Conservation (phyloP, 1,140 invertebrate genomes). For the Pararge aegeria region DNA sequence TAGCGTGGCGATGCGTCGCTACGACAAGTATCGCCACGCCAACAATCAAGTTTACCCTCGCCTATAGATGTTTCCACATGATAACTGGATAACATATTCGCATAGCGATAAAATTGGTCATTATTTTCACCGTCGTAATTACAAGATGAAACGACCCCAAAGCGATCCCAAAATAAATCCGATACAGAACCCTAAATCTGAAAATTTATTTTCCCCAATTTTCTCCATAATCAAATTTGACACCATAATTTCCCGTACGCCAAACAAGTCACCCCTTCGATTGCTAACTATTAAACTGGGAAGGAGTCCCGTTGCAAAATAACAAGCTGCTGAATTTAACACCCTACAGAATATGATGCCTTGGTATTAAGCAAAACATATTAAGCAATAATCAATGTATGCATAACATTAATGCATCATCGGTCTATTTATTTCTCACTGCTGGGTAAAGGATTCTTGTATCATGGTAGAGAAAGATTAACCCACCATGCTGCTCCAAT, state of each 20-base stretch:
- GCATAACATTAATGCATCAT: background rate
- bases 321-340: background rate
- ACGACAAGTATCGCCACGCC: no score
- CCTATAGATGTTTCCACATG: no score
- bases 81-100: no score
- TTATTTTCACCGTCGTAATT: no score
- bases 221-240: conserved; percentile 2
- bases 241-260: conserved; percentile 3
- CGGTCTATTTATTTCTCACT: background rate
- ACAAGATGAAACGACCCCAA: background rate
- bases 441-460: no score
- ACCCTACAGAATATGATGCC: background rate
- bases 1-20: no score
- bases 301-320: conserved; percentile 2
- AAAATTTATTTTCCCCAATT: background rate
- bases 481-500: no score
- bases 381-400: background rate
- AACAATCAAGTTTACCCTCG: no score
- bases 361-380: background rate
- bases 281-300: conserved; percentile 1
- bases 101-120: no score
- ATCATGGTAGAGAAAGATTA: no score
- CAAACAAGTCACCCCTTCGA: conserved; percentile 3
- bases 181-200: background rate
- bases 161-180: background rate